Conservation (phyloP, 2,113 vertebrate species). For the Artemisiospiza belli region DNA sequence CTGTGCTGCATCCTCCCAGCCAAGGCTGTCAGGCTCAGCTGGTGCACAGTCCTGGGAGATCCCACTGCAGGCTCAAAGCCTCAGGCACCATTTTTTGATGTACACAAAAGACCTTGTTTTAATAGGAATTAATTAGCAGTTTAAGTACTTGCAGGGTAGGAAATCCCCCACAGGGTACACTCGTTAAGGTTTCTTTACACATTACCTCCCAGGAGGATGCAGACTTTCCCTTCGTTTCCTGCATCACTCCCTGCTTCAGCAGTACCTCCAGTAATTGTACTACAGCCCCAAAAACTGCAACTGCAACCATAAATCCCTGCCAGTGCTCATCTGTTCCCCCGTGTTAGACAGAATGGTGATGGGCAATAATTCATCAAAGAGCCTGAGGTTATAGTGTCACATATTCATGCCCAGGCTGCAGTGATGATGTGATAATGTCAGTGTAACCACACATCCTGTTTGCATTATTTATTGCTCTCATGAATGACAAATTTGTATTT, state of each 20-base stretch:
- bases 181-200: constrained; percentile 56
- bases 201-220: constrained; percentile 51
- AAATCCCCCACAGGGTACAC: constrained; percentile 26
- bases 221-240: constrained; percentile 45
- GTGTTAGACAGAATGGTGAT: constrained; percentile 9
- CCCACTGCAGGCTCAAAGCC: constrained; percentile 32
- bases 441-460: constrained; percentile 26
- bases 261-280: neutral
- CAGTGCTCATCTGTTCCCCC: neutral
- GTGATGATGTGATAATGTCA: constrained; percentile 46
- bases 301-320: neutral
- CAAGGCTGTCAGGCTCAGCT: neutral
- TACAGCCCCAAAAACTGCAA: neutral
- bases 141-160: constrained; percentile 56
- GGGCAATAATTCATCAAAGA: constrained; percentile 43
- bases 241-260: constrained; percentile 21
- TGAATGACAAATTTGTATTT: constrained; percentile 58
- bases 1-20: neutral
- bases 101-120: constrained; percentile 60
- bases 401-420: neutral
- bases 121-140: constrained; percentile 67
- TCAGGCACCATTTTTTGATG: constrained; percentile 33
- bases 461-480: constrained; percentile 62
- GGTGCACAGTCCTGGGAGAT: constrained; percentile 17
- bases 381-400: constrained; percentile 14